A percentile compares a stretch with the other conserved stretches of the same genome.
Evolutionary conservation across 2,888 invertebrate species (phyloP).

Genomic region (Himalopsyche japonica): DNA sequence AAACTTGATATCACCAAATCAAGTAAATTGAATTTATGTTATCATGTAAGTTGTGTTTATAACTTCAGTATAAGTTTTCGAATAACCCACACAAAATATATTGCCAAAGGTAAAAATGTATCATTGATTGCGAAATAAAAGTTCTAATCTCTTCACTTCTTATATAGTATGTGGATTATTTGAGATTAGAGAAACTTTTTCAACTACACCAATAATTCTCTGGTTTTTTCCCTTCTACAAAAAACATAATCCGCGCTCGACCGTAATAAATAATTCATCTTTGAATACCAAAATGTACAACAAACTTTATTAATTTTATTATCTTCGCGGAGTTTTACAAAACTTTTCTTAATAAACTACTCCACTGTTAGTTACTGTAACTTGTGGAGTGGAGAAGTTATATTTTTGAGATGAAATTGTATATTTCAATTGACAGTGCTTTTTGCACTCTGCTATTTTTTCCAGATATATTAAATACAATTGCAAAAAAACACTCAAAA

Average conservation of each 20-base stretch:
- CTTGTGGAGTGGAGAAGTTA: background rate
- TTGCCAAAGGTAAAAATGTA: background rate
- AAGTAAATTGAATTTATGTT: background rate
- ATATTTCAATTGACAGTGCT: background rate
- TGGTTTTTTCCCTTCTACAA: background rate
- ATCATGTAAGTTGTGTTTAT: background rate
- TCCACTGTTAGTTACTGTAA: background rate
- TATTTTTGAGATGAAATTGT: background rate
- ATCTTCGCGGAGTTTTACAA: background rate
- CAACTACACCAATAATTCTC: background rate
- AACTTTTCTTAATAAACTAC: background rate
- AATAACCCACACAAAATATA: background rate
- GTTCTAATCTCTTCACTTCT: background rate
- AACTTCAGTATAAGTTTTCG: background rate
- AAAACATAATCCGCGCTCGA: background rate
- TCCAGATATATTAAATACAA: too few relatives aligned
- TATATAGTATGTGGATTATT: background rate
- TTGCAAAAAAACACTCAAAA: too few relatives aligned
- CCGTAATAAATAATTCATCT: background rate
- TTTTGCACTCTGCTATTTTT: too few relatives aligned
- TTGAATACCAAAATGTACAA: background rate
- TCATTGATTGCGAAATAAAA: background rate
- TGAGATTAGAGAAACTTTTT: background rate
- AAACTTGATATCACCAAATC: background rate
- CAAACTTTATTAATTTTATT: background rate